phyloP scores from a whole-genome alignment of 2,888 invertebrate species.

The Apamea crenata region DNA sequence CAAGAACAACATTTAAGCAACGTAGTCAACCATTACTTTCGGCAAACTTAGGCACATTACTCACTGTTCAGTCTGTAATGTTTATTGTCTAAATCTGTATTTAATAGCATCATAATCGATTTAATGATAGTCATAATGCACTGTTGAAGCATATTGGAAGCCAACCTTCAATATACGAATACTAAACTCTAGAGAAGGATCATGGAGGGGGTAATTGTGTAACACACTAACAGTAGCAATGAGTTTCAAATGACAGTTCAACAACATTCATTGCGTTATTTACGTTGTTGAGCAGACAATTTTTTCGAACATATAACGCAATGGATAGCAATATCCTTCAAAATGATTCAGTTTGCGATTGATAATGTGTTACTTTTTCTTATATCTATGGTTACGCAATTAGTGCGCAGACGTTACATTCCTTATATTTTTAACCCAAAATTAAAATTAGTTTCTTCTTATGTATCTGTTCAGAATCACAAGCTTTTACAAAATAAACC shows the following conservation, averaged over 20 bases:
- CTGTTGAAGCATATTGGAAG: background rate
- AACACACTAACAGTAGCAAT: background rate
- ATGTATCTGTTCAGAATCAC: conserved; percentile 44
- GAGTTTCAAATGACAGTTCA: background rate
- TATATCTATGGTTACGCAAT: background rate
- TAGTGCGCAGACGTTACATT: conserved; percentile 14
- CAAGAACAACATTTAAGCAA: background rate
- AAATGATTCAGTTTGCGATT: too few relatives aligned
- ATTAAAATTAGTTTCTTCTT: conserved; percentile 35
- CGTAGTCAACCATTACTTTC: background rate
- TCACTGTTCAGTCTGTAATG: background rate
- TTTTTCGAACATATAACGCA: background rate
- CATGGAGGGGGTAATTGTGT: background rate
- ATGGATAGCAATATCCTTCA: background rate
- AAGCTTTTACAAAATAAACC: conserved; percentile 35
- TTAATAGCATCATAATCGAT: conserved; percentile 38
- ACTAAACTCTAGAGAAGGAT: background rate
- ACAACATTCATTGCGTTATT: background rate
- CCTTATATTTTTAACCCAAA: conserved; percentile 20
- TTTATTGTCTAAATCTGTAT: conserved; percentile 28
- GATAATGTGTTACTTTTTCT: background rate
- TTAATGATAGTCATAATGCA: conserved; percentile 35
- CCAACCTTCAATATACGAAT: background rate
- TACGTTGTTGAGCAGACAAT: background rate
- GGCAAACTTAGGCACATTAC: background rate